These are phyloP conservation scores for Conger conger DNA, from an alignment of 2,113 vertebrate genomes.

Conservation along the genomic window DNA sequence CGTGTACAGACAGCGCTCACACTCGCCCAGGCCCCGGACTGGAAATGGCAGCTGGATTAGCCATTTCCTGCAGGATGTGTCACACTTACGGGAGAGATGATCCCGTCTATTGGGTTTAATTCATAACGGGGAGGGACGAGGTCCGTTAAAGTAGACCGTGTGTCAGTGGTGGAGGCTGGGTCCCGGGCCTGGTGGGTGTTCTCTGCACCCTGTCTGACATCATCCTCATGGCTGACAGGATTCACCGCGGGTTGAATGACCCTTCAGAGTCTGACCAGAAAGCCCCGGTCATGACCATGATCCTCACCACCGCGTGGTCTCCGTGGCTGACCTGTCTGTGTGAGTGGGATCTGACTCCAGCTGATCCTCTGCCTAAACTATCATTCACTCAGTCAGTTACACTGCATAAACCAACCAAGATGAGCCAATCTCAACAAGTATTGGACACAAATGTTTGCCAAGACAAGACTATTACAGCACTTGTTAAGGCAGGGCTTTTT, in stretches of 20 bases:
- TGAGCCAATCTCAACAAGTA: too few species aligned
- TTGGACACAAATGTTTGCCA: too few species aligned
- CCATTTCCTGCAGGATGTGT: constrained; percentile 29
- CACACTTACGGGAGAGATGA: constrained; percentile 25
- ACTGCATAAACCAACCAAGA: too few species aligned
- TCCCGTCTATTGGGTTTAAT: constrained; percentile 39
- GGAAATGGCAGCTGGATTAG: constrained; percentile 24
- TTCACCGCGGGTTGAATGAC: neutral
- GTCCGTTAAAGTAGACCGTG: constrained; percentile 28
- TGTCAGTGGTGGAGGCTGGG: constrained; percentile 6
- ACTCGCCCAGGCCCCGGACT: neutral
- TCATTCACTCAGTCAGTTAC: neutral
- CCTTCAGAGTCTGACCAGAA: neutral
- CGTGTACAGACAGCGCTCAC: constrained; percentile 22
- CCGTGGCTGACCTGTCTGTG: neutral
- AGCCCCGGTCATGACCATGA: neutral
- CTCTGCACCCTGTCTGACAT: neutral
- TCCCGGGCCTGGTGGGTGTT: constrained; percentile 8
- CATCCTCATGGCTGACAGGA: neutral
- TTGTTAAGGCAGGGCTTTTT: too few species aligned
- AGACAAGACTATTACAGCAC: too few species aligned
- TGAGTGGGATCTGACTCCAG: neutral
- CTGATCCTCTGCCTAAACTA: neutral
- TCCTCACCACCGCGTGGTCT: neutral
- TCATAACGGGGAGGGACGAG: constrained; percentile 23